Evolutionary conservation across 2,797 vertebrate species (phyloP).

Genomic region (Pangasius sanitwongsei): DNA sequence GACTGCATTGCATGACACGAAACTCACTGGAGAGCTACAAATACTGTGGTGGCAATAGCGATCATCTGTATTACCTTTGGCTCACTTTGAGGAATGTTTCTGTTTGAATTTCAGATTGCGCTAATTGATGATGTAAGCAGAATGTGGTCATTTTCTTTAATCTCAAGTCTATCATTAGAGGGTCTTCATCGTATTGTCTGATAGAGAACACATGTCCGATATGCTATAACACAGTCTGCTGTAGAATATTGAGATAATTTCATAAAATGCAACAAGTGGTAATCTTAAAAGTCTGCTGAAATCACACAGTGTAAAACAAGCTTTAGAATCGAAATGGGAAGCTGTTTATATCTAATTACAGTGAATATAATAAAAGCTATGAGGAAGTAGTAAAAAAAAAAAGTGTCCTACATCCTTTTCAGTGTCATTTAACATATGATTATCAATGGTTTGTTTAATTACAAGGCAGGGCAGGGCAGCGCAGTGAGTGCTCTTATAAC

Average conservation of each 20-base stretch:
- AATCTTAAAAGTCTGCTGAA: background rate
- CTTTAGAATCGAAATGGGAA: background rate
- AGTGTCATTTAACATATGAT: background rate
- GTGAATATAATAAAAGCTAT: background rate
- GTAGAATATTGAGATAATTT: background rate
- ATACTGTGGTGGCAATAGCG: background rate
- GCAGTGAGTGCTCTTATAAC: background rate
- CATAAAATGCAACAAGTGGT: too few species aligned
- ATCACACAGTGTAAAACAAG: background rate
- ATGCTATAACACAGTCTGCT: background rate
- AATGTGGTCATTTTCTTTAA: background rate
- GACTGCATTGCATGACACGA: too few species aligned
- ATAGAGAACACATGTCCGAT: too few species aligned
- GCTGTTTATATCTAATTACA: background rate
- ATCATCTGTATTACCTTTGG: background rate
- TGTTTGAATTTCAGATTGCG: background rate
- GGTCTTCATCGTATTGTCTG: background rate
- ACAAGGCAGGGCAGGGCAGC: background rate
- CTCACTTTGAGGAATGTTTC: background rate
- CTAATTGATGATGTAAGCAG: background rate
- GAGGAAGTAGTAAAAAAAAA: background rate
- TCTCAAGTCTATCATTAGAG: background rate
- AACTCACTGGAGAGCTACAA: background rate
- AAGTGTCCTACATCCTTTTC: background rate
- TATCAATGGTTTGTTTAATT: conserved; percentile 3